A percentile compares a stretch with the other conserved stretches of the same genome.
phyloP scores from a whole-genome alignment of 2,113 vertebrate genomes.

The Perccottus glenii region DNA sequence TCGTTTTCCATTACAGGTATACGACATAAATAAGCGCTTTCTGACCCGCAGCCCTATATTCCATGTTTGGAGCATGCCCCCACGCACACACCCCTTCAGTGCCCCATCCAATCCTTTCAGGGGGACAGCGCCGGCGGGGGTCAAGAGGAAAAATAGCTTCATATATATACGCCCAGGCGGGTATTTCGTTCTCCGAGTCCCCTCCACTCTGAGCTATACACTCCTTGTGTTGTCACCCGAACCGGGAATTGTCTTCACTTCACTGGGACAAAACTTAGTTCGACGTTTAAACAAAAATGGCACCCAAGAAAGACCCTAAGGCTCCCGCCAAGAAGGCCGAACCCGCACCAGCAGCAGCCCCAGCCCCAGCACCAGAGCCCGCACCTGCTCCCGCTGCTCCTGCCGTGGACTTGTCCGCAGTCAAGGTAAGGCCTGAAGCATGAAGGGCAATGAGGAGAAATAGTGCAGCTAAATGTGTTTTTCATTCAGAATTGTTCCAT shows the following conservation, averaged over 20 bases:
- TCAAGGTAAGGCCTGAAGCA: conserved; percentile 67
- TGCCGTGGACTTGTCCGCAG: conserved; percentile 73
- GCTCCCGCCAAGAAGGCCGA: conserved; percentile 78
- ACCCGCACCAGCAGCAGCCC: conserved; percentile 59
- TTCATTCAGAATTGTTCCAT: background rate
- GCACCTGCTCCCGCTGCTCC: conserved; percentile 48
- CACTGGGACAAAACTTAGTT: conserved; percentile 45
- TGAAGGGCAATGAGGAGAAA: background rate
- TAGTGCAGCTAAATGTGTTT: conserved; percentile 17
- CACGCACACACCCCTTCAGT: conserved; percentile 56
- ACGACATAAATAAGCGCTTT: conserved; percentile 56
- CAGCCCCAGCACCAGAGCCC: conserved; percentile 60
- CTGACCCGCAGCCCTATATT: conserved; percentile 42
- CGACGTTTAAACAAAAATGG: conserved; percentile 69
- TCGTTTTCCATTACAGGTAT: conserved; percentile 48
- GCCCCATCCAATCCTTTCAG: conserved; percentile 70
- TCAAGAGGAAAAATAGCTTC: conserved; percentile 71
- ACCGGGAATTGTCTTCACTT: conserved; percentile 65
- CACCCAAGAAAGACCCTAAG: conserved; percentile 84
- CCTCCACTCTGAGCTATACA: conserved; percentile 71
- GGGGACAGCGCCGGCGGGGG: conserved; percentile 47
- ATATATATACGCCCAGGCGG: conserved; percentile 79
- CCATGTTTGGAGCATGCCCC: conserved; percentile 72
- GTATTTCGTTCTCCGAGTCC: conserved; percentile 71
- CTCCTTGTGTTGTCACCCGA: conserved; percentile 69